Evolutionary conservation across 2,113 vertebrate genomes (phyloP).

Genomic region (Cathartes aura): DNA sequence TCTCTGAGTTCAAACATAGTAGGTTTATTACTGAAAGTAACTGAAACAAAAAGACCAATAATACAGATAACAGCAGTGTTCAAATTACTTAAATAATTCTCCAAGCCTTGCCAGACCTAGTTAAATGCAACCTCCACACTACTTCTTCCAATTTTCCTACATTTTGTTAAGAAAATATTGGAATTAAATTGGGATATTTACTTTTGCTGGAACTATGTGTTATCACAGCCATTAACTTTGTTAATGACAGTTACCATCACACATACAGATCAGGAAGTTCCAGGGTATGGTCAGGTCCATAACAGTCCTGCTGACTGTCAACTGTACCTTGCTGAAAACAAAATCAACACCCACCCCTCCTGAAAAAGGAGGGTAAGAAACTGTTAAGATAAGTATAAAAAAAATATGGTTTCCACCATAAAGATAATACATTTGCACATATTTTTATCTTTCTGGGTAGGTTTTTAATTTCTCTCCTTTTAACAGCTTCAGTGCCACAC

Average conservation of each 20-base stretch:
- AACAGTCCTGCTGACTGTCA: not conserved
- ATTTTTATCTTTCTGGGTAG: not conserved
- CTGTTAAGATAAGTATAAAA: not conserved
- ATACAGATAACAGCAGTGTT: not conserved
- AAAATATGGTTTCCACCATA: not conserved
- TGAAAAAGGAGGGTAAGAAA: not conserved
- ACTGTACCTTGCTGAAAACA: not conserved
- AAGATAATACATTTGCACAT: not conserved
- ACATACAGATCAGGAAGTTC: not conserved
- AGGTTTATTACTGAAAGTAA: not conserved
- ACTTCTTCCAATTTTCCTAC: not conserved
- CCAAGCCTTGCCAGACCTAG: not conserved
- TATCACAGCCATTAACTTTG: not conserved
- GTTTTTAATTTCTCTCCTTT: not conserved
- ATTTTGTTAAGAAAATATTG: not conserved
- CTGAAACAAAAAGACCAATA: not conserved
- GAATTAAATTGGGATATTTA: not conserved
- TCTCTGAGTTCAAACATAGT: not conserved
- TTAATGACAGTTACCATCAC: not conserved
- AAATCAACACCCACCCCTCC: not conserved
- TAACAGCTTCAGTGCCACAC: not conserved
- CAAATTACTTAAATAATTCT: not conserved
- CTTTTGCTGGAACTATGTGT: not conserved
- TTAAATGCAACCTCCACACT: not conserved
- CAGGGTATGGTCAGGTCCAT: not conserved